Evolutionary conservation across 2,113 vertebrate genomes (phyloP), one percentile per base, ranked within the genome.

Genomic region (Chaetura pelagica): DNA sequence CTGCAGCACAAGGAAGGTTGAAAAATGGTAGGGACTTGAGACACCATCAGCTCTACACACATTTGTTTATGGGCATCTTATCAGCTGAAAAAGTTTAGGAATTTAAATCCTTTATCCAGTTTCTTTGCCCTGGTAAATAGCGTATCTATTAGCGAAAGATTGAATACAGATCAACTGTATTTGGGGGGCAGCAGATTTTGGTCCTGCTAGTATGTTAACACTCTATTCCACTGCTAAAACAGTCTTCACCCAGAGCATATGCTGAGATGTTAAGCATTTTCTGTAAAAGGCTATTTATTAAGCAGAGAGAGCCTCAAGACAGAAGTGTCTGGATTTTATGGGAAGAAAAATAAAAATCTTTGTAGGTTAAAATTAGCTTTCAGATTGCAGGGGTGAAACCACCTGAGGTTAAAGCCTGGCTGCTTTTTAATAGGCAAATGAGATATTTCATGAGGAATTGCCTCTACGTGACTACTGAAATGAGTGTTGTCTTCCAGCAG

Each of bases 391-490:
- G 61, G 40, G 44, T 51, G 74, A 90, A 93, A 34, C 57, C 67
- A 71, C 81, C 84, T 12, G 38, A 91, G 93, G 66, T 68, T 94
- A 81, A 16, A 44, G 57, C 57, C 90, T 57, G 55, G 49, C 49
- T 34, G 92, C 35, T 42, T 87, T 92, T 94, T 93, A 90, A 77
- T 61, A 82, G 83, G 90, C 59, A 96, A 94, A 97, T 71, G 72
- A 96, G 90, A n/a, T 77, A 32, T 87, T 97, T 96, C 63, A 67
- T 35, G 35, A 93, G 83, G 86, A 96, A 85, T 84, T 94, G 89
- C 83, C 95, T 90, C 84, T 94, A 86, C 30, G 2, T 80, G 89
- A 66, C 81, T 92, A 21, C 51, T 87, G 74, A 96, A 96, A 93
- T 23, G 61, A 96, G 87, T 52, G 52, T 66, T 9, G 4, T 78